Conservation (phyloP, 2,888 invertebrate species). For the Gerosis bhagava region DNA sequence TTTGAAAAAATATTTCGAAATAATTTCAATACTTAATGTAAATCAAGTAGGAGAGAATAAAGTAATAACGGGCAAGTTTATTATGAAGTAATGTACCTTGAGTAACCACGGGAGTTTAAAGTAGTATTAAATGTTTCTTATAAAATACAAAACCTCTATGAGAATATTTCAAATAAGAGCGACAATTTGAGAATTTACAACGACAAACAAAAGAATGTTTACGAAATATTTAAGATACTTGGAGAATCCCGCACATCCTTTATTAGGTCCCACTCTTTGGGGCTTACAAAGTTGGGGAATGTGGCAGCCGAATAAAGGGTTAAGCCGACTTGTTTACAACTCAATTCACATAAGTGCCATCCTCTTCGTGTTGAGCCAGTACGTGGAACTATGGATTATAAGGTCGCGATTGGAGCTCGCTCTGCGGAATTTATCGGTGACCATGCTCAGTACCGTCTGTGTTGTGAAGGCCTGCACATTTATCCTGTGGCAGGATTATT, state of each 20-base stretch:
- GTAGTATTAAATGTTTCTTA: neutral
- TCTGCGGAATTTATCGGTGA: conserved; percentile 57
- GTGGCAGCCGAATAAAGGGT: conserved; percentile 45
- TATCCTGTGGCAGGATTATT: conserved; percentile 53
- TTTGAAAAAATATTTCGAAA: too few relatives aligned
- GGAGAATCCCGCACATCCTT: conserved; percentile 46
- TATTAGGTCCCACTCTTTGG: conserved; percentile 53
- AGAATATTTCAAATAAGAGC: too few relatives aligned
- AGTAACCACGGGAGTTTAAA: too few relatives aligned
- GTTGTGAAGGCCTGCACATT: conserved; percentile 58
- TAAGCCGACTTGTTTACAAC: conserved; percentile 41
- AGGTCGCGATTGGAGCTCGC: conserved; percentile 52
- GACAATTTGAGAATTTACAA: too few relatives aligned
- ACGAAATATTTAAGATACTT: conserved; percentile 27
- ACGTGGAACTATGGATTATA: conserved; percentile 59
- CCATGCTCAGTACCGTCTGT: conserved; percentile 63
- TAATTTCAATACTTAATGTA: too few relatives aligned
- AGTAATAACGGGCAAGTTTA: too few relatives aligned
- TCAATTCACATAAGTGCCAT: conserved; percentile 46
- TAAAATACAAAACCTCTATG: neutral
- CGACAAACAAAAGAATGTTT: conserved; percentile 19
- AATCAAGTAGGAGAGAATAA: too few relatives aligned
- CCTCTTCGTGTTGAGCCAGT: conserved; percentile 58
- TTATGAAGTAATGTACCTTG: too few relatives aligned
- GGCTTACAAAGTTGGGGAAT: conserved; percentile 54